Percentiles rank a stretch among this genome's conserved stretches.
Conservation (phyloP, 2,888 invertebrate genomes). For the Leptopilina myrica region DNA sequence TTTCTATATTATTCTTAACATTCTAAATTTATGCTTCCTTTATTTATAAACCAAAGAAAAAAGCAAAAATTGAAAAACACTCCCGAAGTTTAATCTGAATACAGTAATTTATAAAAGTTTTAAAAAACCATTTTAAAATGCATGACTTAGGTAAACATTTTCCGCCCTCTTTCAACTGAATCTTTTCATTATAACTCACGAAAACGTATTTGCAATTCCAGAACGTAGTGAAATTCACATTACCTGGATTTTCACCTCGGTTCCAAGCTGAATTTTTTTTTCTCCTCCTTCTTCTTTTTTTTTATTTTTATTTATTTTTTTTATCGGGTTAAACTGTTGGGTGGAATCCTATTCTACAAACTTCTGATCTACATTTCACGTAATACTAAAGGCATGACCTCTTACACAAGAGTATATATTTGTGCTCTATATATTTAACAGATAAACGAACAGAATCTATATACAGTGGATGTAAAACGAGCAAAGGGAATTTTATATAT, state of each 20-base stretch:
- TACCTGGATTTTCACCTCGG: constrained; percentile 19
- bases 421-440: neutral
- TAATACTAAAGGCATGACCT: constrained; percentile 25
- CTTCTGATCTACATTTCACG: constrained; percentile 26
- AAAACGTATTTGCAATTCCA: constrained; percentile 24
- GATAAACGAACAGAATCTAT: neutral
- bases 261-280: neutral
- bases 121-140: neutral
- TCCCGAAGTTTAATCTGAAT: neutral
- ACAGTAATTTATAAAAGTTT: constrained; percentile 16
- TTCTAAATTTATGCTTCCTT: no score
- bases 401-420: constrained; percentile 12
- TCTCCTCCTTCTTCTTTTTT: no score
- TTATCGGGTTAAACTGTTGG: constrained; percentile 22
- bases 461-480: no score
- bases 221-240: neutral
- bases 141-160: neutral
- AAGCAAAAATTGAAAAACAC: neutral
- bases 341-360: constrained; percentile 25
- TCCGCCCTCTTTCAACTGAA: neutral
- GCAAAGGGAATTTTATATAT: neutral
- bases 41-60: neutral
- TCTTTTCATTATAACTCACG: constrained; percentile 18
- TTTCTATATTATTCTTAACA: no score
- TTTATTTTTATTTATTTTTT: neutral